A percentile compares a stretch with the other conserved stretches of the same genome.
phyloP scores from a whole-genome alignment of 2,888 invertebrate species.

The Synanthedon andrenaeformis region DNA sequence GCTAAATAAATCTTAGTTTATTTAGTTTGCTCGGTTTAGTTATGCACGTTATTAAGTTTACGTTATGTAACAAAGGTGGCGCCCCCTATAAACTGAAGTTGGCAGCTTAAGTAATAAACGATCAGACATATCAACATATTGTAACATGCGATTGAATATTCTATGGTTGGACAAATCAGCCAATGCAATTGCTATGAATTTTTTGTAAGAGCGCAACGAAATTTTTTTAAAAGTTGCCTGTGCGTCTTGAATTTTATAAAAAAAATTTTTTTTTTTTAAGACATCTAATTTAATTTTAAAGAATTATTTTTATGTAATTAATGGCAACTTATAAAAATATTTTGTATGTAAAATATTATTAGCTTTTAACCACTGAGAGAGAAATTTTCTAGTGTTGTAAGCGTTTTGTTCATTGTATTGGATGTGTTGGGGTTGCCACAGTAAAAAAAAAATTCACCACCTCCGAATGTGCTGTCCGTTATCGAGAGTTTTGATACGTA shows the following conservation, averaged over 20 bases:
- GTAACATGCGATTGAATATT: not conserved
- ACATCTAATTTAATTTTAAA: no score
- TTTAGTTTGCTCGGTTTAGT: no score
- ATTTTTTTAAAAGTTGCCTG: not conserved
- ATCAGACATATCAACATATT: slow-evolving; percentile 7
- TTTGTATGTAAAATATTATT: slow-evolving; percentile 6
- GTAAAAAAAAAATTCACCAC: slow-evolving; percentile 7
- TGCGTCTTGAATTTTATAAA: no score
- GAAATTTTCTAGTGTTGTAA: slow-evolving; percentile 53
- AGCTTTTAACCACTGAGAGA: slow-evolving; percentile 57
- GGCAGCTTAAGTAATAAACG: not conserved
- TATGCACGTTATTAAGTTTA: no score
- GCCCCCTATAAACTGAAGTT: no score
- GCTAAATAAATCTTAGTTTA: no score
- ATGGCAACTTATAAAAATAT: no score
- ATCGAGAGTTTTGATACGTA: no score
- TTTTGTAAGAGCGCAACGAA: slow-evolving; percentile 11
- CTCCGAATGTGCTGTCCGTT: no score
- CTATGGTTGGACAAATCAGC: not conserved
- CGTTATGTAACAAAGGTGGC: no score
- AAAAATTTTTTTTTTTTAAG: no score
- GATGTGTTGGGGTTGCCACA: slow-evolving; percentile 43
- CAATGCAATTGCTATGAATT: slow-evolving; percentile 34
- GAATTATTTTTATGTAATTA: no score
- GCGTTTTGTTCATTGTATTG: slow-evolving; percentile 29